A percentile compares a stretch with the other conserved stretches of the same genome.
Evolutionary conservation across 2,113 vertebrate genomes (phyloP).

Genomic region (Carlito syrichta): DNA sequence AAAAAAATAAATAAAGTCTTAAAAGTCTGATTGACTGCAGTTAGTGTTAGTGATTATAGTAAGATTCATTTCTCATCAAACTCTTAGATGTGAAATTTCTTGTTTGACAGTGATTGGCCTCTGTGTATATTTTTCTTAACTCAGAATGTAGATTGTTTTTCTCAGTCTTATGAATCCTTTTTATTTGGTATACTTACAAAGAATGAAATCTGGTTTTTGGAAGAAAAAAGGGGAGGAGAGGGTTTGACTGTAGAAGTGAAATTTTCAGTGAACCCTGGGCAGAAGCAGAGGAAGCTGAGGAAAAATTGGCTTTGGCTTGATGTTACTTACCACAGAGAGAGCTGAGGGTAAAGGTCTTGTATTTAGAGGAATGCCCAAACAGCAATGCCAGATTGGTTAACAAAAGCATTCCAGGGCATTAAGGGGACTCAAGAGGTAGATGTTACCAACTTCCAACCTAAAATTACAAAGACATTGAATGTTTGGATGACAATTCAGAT

Average conservation of each 20-base stretch:
- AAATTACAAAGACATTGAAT: neutral
- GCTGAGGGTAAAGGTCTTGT: neutral
- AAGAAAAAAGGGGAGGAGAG: neutral
- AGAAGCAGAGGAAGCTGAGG: neutral
- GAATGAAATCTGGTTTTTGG: neutral
- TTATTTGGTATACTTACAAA: neutral
- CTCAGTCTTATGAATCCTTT: neutral
- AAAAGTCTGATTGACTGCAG: neutral
- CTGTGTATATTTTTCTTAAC: neutral
- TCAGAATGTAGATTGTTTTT: neutral
- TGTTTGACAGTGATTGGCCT: neutral
- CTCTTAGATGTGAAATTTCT: neutral
- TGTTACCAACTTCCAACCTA: neutral
- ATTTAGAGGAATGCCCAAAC: rapidly evolving
- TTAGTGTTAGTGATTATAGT: neutral
- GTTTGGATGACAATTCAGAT: neutral
- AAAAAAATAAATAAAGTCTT: neutral
- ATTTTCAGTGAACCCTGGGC: neutral
- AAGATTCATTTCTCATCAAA: neutral
- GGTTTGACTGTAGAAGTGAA: neutral
- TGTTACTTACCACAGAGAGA: neutral
- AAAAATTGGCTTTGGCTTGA: neutral
- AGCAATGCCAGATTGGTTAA: neutral
- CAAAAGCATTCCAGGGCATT: neutral
- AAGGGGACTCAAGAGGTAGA: neutral